Evolutionary conservation across 2,888 invertebrate genomes (phyloP).

Genomic region (Bellardia bayeri): DNA sequence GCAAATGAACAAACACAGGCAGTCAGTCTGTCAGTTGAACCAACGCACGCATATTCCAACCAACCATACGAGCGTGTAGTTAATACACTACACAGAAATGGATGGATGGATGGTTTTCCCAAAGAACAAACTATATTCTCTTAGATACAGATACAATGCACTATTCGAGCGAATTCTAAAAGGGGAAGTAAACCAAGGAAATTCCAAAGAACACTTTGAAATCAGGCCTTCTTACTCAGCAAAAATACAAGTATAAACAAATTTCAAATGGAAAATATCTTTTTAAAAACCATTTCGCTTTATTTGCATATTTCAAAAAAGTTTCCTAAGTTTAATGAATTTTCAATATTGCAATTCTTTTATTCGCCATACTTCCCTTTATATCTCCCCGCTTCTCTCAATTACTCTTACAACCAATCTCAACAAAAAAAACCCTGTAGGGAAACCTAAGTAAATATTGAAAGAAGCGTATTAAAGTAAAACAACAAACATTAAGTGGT

Average conservation of each 20-base stretch:
- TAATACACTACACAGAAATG: constrained; percentile 32
- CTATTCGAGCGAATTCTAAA: background rate
- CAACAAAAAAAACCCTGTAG: constrained; percentile 8
- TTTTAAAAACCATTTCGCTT: too few relatives aligned
- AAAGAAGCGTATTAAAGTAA: constrained; percentile 15
- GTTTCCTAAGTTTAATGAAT: too few relatives aligned
- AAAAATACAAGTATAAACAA: too few relatives aligned
- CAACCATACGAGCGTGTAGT: background rate
- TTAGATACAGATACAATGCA: constrained; percentile 14
- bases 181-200: background rate
- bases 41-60: constrained; percentile 50
- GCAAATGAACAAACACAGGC: constrained; percentile 65
- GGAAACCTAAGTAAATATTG: constrained; percentile 51
- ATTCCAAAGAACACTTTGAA: too few relatives aligned
- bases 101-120: constrained; percentile 36
- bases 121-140: constrained; percentile 31
- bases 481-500: constrained; percentile 60
- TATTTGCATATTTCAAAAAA: too few relatives aligned
- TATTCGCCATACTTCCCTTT: constrained; percentile 4
- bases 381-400: background rate
- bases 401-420: constrained; percentile 33
- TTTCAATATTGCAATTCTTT: background rate
- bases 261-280: too few relatives aligned
- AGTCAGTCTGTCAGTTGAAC: constrained; percentile 11
- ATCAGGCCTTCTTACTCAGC: too few relatives aligned